phyloP scores from a whole-genome alignment of 2,888 invertebrate species.

The Drosophila testacea region DNA sequence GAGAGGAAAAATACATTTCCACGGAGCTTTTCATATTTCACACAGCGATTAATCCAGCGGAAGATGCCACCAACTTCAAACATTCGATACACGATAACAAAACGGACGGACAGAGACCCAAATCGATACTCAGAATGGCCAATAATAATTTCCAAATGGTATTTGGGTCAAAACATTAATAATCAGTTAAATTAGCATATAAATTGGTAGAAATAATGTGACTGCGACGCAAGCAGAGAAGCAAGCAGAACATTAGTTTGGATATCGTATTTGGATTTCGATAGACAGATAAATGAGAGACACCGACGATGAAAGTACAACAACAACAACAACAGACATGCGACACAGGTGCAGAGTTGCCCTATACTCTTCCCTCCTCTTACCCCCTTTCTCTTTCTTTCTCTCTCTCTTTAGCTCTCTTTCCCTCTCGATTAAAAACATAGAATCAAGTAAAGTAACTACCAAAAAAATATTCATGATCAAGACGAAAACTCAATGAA shows the following conservation, averaged over 20 bases:
- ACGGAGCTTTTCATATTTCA: conserved; percentile 53
- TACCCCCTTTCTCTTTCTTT: not conserved
- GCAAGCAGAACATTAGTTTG: conserved; percentile 44
- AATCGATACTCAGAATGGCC: conserved; percentile 72
- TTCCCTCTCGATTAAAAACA: not conserved
- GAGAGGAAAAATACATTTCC: conserved; percentile 38
- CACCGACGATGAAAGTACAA: conserved; percentile 57
- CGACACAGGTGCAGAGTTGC: conserved; percentile 50
- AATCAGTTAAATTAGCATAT: conserved; percentile 83
- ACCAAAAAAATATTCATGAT: conserved; percentile 45
- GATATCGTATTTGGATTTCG: conserved; percentile 32
- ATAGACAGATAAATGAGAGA: conserved; percentile 41
- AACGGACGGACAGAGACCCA: conserved; percentile 27
- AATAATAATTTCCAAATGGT: conserved; percentile 81
- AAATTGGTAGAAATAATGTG: conserved; percentile 67
- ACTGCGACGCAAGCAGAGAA: conserved; percentile 38
- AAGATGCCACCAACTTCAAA: conserved; percentile 35
- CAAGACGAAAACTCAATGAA: conserved; percentile 54
- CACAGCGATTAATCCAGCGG: conserved; percentile 30
- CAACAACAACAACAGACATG: conserved; percentile 32
- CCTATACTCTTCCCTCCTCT: not conserved
- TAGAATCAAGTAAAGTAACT: conserved; percentile 11
- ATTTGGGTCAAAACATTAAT: conserved; percentile 84
- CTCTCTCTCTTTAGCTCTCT: not conserved
- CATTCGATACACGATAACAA: conserved; percentile 22